These are phyloP conservation scores for Drosophila rubida DNA, from an alignment of 2,888 invertebrate species.

Conservation along the genomic window DNA sequence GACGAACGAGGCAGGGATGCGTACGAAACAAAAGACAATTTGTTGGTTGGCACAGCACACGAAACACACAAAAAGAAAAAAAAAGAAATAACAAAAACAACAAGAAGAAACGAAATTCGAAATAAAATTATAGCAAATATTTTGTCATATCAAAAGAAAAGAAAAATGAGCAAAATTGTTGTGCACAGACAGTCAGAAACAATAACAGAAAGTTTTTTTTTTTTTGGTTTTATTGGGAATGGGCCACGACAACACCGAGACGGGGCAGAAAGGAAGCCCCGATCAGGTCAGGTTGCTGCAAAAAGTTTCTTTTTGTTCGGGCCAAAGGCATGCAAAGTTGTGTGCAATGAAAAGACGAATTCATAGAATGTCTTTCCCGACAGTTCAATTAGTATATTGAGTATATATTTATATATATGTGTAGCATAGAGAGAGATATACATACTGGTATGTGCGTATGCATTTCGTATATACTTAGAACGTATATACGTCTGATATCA, in stretches of 20 bases:
- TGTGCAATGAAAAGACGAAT: conserved; percentile 45
- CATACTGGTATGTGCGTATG: conserved; percentile 24
- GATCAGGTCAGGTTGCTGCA: conserved; percentile 29
- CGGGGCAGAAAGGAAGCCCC: not conserved
- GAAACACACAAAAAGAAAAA: conserved; percentile 4
- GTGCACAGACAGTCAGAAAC: conserved; percentile 27
- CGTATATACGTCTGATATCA: conserved; percentile 19
- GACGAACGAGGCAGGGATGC: conserved; percentile 1
- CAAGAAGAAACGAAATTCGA: conserved; percentile 27
- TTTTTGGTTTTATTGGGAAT: no score
- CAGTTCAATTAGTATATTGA: conserved; percentile 61
- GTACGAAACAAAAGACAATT: conserved; percentile 36
- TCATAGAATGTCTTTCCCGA: conserved; percentile 32
- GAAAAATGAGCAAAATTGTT: conserved; percentile 11
- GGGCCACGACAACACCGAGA: not conserved
- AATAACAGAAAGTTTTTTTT: conserved; percentile 26
- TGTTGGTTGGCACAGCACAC: conserved; percentile 23
- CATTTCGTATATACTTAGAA: conserved; percentile 11
- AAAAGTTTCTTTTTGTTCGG: conserved; percentile 40
- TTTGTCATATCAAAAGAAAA: conserved; percentile 58
- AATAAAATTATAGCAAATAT: conserved; percentile 65
- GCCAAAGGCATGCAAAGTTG: conserved; percentile 65
- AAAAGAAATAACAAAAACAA: conserved; percentile 12
- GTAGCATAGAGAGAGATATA: conserved; percentile 17
- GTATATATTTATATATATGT: conserved; percentile 18